These are phyloP conservation scores for Melanargia galathea DNA, from an alignment of 2,888 invertebrate species.

Conservation along the genomic window DNA sequence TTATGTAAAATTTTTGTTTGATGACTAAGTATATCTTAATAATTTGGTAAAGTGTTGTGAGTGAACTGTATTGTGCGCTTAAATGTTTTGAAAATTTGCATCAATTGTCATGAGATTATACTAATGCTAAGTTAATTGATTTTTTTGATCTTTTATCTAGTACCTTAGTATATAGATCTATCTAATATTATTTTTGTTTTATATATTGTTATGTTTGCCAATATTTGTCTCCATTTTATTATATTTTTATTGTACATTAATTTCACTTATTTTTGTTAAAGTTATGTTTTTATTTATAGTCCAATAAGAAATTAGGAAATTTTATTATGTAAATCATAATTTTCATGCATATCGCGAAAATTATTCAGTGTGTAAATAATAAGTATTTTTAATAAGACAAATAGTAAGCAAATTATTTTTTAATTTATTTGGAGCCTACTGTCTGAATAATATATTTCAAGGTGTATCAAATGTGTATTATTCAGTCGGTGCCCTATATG, in stretches of 20 bases:
- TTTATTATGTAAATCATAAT: constrained; percentile 58
- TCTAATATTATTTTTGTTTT: constrained; percentile 60
- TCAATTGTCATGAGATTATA: constrained; percentile 67
- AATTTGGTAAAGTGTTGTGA: constrained; percentile 3
- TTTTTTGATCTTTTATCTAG: constrained; percentile 48
- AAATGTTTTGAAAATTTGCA: constrained; percentile 25
- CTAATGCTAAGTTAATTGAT: constrained; percentile 46
- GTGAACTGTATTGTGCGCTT: constrained; percentile 2
- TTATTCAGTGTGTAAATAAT: constrained; percentile 64
- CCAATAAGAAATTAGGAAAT: constrained; percentile 65
- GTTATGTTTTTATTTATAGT: constrained; percentile 73
- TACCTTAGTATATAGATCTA: no score
- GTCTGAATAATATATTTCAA: constrained; percentile 26
- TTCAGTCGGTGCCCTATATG: constrained; percentile 44
- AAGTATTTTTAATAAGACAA: constrained; percentile 45
- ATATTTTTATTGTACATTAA: constrained; percentile 68
- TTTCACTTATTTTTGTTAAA: constrained; percentile 62
- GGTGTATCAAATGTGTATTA: constrained; percentile 43
- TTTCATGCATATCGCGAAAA: constrained; percentile 69
- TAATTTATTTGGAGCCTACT: constrained; percentile 36
- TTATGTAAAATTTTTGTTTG: no score
- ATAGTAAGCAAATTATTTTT: constrained; percentile 55
- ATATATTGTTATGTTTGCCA: constrained; percentile 74
- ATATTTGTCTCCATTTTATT: constrained; percentile 58
- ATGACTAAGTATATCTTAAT: no score